Evolutionary conservation across 2,113 vertebrate species (phyloP).

Genomic region (Coptodon rendalli): DNA sequence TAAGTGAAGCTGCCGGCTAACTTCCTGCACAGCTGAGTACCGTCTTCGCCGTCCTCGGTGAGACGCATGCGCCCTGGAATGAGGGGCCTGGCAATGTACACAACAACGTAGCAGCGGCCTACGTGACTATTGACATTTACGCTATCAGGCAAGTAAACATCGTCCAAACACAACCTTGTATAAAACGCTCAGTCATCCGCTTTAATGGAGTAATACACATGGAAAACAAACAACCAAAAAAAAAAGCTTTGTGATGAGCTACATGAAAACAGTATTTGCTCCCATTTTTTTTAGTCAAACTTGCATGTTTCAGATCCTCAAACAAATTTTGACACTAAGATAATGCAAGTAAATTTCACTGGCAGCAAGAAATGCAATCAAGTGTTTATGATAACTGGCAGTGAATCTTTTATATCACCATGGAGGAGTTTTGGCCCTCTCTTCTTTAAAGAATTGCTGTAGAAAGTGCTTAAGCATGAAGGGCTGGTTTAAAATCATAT

Average conservation of each 20-base stretch:
- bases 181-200: accelerated
- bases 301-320: neutral
- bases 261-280: neutral
- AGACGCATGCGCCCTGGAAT: neutral
- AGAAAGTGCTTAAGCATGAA: neutral
- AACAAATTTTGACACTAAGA: accelerated
- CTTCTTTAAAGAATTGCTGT: neutral
- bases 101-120: neutral
- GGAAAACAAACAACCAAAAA: accelerated
- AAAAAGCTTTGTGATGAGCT: neutral
- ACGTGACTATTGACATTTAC: slow-evolving; percentile 5
- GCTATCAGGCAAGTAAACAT: neutral
- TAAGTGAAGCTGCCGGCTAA: neutral
- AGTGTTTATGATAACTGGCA: neutral
- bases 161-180: neutral
- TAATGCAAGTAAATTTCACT: neutral
- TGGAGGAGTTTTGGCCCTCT: accelerated
- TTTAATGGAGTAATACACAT: neutral
- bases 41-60: accelerated
- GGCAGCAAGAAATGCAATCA: neutral
- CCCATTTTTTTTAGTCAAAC: neutral
- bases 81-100: neutral
- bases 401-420: neutral
- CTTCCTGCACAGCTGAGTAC: accelerated
- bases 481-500: neutral